Percentiles rank a stretch among this genome's conserved stretches.
phyloP scores from a whole-genome alignment of 2,797 vertebrate genomes.

The Lacerta agilis region DNA sequence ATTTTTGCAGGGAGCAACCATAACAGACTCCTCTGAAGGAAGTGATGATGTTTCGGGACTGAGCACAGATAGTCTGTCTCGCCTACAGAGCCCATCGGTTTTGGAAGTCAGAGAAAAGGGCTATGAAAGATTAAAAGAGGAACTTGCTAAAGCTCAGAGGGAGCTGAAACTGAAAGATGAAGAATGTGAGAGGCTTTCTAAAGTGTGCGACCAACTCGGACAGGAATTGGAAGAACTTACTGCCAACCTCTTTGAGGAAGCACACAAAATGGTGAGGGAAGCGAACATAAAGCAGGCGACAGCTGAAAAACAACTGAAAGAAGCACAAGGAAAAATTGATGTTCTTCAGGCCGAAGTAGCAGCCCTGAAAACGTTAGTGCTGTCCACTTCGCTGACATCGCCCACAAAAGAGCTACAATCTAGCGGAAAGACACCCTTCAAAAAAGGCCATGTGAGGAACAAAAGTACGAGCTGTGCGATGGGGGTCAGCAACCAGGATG shows the following conservation, averaged over 20 bases:
- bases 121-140: slow-evolving; percentile 95
- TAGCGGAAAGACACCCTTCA: slow-evolving; percentile 87
- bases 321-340: slow-evolving; percentile 98
- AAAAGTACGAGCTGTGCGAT: slow-evolving; percentile 97
- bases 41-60: slow-evolving; percentile 86
- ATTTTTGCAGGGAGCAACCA: slow-evolving; percentile 79
- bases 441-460: slow-evolving; percentile 93
- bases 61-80: slow-evolving; percentile 89
- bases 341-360: slow-evolving; percentile 96
- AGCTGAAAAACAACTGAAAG: slow-evolving; percentile 95
- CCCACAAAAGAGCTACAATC: slow-evolving; percentile 89
- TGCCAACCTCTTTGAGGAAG: slow-evolving; percentile 99
- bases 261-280: slow-evolving; percentile 98
- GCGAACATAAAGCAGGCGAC: slow-evolving; percentile 95
- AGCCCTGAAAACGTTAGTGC: slow-evolving; percentile 93
- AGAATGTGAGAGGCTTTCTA: slow-evolving; percentile 99
- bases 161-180: slow-evolving; percentile 99
- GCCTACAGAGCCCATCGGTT: slow-evolving; percentile 92
- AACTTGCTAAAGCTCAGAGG: slow-evolving; percentile 96
- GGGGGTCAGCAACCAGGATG: slow-evolving; percentile 88
- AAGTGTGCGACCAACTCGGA: slow-evolving; percentile 97
- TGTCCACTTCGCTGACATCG: slow-evolving; percentile 96
- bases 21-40: slow-evolving; percentile 82
- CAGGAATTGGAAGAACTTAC: slow-evolving; percentile 99
- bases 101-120: slow-evolving; percentile 96